phyloP scores from a whole-genome alignment of 2,797 vertebrate genomes.

The Mormyrops attenuatus region DNA sequence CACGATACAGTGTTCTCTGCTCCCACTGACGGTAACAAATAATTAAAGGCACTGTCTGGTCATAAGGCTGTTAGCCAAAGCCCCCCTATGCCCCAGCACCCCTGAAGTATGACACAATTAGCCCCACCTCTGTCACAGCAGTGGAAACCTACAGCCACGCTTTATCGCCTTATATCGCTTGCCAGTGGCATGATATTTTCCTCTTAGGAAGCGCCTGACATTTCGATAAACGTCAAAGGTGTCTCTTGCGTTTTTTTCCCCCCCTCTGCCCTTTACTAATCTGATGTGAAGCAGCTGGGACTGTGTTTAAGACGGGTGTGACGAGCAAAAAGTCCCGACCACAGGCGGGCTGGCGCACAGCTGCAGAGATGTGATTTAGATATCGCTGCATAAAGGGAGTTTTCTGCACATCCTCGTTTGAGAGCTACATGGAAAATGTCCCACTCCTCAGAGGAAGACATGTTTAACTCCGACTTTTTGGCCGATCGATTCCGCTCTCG shows the following conservation, averaged over 20 bases:
- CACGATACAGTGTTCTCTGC: neutral
- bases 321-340: neutral
- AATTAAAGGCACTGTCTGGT: neutral
- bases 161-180: neutral
- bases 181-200: conserved; percentile 1
- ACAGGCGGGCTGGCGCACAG: neutral
- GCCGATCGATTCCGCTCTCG: neutral
- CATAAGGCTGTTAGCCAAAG: neutral
- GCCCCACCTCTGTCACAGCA: neutral
- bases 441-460: neutral
- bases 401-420: neutral
- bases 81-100: neutral
- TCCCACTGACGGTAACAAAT: neutral
- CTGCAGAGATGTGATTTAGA: neutral
- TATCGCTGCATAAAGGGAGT: neutral
- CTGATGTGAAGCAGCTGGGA: neutral
- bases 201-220: neutral
- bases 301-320: neutral
- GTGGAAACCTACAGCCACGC: neutral
- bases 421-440: neutral
- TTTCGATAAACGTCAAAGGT: neutral
- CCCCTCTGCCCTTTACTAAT: neutral
- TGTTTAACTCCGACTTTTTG: neutral
- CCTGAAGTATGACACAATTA: neutral
- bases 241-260: neutral